Evolutionary conservation across 1,140 invertebrate species (phyloP).

Genomic region (Heliconius congener): DNA sequence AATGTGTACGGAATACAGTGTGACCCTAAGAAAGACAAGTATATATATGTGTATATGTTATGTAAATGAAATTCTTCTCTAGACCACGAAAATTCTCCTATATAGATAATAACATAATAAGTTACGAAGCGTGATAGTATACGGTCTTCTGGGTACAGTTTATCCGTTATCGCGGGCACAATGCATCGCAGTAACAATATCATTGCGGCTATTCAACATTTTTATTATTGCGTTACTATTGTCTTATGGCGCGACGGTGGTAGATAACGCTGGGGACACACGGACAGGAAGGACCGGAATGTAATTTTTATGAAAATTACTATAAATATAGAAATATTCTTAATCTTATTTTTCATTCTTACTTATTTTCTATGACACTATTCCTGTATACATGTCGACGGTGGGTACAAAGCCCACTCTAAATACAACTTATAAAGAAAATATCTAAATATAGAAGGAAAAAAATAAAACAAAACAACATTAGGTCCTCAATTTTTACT

Average conservation of each 20-base stretch:
- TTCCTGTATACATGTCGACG: too few relatives aligned
- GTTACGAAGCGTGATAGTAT: conserved; percentile 42
- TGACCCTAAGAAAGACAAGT: not conserved
- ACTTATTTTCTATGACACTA: too few relatives aligned
- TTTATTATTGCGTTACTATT: conserved; percentile 81
- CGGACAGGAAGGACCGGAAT: conserved; percentile 3
- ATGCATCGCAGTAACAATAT: conserved; percentile 76
- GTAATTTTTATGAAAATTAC: too few relatives aligned
- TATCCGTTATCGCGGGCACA: conserved; percentile 74
- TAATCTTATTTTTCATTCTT: too few relatives aligned
- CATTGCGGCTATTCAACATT: conserved; percentile 80
- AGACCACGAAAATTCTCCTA: conserved; percentile 17
- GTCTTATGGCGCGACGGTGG: conserved; percentile 75
- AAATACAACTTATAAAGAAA: too few relatives aligned
- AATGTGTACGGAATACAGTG: too few relatives aligned
- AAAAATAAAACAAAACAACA: too few relatives aligned
- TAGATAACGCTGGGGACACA: conserved; percentile 66
- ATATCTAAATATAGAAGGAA: too few relatives aligned
- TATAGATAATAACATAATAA: conserved; percentile 40
- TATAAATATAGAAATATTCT: too few relatives aligned
- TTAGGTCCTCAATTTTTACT: too few relatives aligned
- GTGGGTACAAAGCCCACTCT: too few relatives aligned
- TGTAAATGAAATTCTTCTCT: not conserved
- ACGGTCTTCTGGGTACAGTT: conserved; percentile 76
- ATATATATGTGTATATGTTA: not conserved